Evolutionary conservation across 2,113 vertebrate species (phyloP), one percentile per base, ranked within the genome.

Genomic region (Gymnogyps californianus): DNA sequence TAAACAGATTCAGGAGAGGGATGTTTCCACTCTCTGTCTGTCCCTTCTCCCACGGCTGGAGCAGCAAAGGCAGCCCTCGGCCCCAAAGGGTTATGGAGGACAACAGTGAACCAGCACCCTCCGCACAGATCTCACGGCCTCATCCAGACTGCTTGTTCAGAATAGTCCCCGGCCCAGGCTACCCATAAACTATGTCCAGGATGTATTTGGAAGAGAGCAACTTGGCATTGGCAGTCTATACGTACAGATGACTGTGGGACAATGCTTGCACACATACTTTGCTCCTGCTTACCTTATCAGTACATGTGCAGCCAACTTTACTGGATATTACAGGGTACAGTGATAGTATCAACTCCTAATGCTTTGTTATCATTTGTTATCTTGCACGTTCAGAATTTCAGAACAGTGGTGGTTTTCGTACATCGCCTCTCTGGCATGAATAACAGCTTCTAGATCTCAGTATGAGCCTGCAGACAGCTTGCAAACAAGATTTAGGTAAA

Each of bases 1-100:
- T 79, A 28, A 78, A 67, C 11, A 72, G 52, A 55, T 34, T 55
- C 16, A 36, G 84, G 12, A 67, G 28, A 66, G 29, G 13, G 24
- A 16, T 14, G 4, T 83, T 87, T 72, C 38, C 47, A 44, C 14
- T 71, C 13, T 25, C n/a, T 32, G 11, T 70, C 31, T 38, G 18
- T 49, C 46, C 11, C 7, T 58, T 64, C 51, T 54, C 22, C 22
- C 31, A 29, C 0, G 1, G 3, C 12, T n/a, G 44, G 15, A 76
- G 31, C 34, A 52, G 17, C 3, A 6, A 70, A 81, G 44, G 26
- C 24, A 55, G 38, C 14, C 26, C 16, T 62, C 1, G 1, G 34
- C 10, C 46, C n/a, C 2, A 1, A 52, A 17, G 34, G 4, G 8
- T 11, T 51, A 16, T 46, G 47, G 16, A n/a, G 5, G 8, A 12